Base-by-base conservation (phyloP, 2,113 vertebrate genomes). In the Myodes glareolus region DNA sequence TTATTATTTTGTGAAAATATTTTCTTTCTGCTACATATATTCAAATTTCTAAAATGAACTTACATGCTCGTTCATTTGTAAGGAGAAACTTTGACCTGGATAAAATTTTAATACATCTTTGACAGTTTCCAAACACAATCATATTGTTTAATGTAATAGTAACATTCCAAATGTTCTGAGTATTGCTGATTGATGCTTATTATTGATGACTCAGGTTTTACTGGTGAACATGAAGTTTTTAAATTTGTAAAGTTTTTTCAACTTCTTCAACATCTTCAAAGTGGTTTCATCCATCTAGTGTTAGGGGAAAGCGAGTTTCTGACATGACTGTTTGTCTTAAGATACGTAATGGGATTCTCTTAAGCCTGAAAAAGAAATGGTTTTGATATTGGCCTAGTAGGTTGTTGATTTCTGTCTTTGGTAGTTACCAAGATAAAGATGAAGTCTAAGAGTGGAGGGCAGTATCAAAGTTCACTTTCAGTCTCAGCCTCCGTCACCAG, bases 1-100 rank as follows among this genome's bases (percentile, higher is more conserved):
- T 93, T 96, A 97, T 97, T 97, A 58, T 58, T 21, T 98, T 98
- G 97, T 98, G 97, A 97, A 98, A 98, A 97, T 98, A 95, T 17
- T 98, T 97, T 98, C 97, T 98, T 98, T 98, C 98, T 98, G 96
- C 97, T 98, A 96, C 97, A 97, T 98, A 96, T 98, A 98, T 98
- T 98, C 88, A 98, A 98, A 97, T 98, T 97, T 58, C 95, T 98
- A 98, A 98, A 98, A 98, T 99, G 98, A 99, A 98, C 96, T 98
- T 97, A 92, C 68, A 93, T 96, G 98, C 96, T 97, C 88, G 94
- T 50, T 98, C 97, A 95, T 78, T 94, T 96, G n/a, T 65, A 94
- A 94, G 96, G 45, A 78, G 88, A 94, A 96, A 58, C 33, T 76
- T 93, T 67, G 1, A 68, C 88, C 94, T 88, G 77, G 89, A 91